Evolutionary conservation across 2,888 invertebrate species (phyloP), one percentile per base, ranked within the genome.

Genomic region (Drosophila bunnanda): DNA sequence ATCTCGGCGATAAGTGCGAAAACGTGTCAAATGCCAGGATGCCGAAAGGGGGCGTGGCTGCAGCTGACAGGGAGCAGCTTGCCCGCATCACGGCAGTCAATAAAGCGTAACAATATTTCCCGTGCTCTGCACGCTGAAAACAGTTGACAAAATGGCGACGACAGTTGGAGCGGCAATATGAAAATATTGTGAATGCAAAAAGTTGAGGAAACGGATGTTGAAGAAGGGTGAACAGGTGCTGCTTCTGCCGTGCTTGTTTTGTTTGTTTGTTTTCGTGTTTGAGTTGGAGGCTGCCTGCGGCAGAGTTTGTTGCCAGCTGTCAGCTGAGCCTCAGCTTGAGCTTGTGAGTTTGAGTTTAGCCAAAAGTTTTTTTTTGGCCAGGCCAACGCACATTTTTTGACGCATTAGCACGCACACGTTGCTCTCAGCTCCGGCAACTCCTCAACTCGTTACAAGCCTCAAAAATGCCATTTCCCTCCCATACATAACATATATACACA

Each of bases 1-100:
- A 87, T 87, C 87, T 88, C 87, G 59, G 84, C 78, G 78, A 83
- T 89, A 87, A 87, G 90, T 87, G 87, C 79, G 75, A 80, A 89
- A 87, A 87, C 87, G 87, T 87, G 87, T 88, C 87, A 77, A 75
- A 74, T 76, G 77, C 66, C 60, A 58, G 46, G 41, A 20, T 9
- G 30, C 38, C 7, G 4, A 34, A 39, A 12, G 44, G 56, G 43
- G 75, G 66, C 57, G 75, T 66, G 75, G 67, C 54, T 72, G 75
- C 73, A 73, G 58, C 58, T 70, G 62, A 55, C 50, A 52, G 15
- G 32, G 38, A 44, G 58, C 54, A 75, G 57, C 53, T 58, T 57
- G 53, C 38, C 38, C 55, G 69, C 76, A 68, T 75, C 69, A 39
- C 64, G 70, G 55, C 54, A 83, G 75, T 80, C 80, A 80, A 77